Base-by-base conservation (phyloP, 2,113 vertebrate genomes). In the Poeciliopsis retropinna region DNA sequence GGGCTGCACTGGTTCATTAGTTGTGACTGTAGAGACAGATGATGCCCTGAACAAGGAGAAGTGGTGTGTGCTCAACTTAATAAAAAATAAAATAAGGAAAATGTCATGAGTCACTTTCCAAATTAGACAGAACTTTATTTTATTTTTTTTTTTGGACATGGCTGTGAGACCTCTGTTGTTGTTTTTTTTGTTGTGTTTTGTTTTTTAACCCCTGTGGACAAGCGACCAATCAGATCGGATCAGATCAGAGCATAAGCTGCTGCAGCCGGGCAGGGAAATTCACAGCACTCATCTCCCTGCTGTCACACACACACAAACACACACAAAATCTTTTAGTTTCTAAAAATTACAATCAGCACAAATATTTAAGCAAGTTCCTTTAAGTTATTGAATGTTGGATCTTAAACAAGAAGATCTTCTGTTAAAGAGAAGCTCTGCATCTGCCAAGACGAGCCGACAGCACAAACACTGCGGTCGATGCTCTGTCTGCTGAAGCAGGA, bases 401-500 rank as follows among this genome's bases (percentile, higher is more conserved):
- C 12, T 37, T 3, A 37, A 41, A 15, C 1, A 47, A 47, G 14
- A 17, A 19, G 17, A 5, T 19, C 44, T 47, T 17, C 13, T 44
- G 15, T 15, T 4, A 44, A 5, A 44, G 41, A 13, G 28, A 64
- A 63, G 19, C 3, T 73, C 3, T 79, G 47, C 13, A 0, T 65
- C 28, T 69, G 47, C 27, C 34, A 29, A 70, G 31, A 67, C 30
- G n/a, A 41, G 62, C 73, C 60, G n/a, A 47, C 37, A 14, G 51
- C 64, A 54, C 41, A 28, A 73, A 61, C 47, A 60, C 73, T 83
- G 88, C 70, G 83, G 88, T 84, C 80, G 29, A 70, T 66, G 69
- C n/a, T 44, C 75, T 84, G 87, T 74, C 79, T 86, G 88, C 67
- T 78, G 62, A 75, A 62, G 83, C 80, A 81, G 83, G 83, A 85